Percentiles rank a stretch among this genome's conserved stretches.
phyloP scores from a whole-genome alignment of 2,113 vertebrate genomes.

The Macquaria australasica region DNA sequence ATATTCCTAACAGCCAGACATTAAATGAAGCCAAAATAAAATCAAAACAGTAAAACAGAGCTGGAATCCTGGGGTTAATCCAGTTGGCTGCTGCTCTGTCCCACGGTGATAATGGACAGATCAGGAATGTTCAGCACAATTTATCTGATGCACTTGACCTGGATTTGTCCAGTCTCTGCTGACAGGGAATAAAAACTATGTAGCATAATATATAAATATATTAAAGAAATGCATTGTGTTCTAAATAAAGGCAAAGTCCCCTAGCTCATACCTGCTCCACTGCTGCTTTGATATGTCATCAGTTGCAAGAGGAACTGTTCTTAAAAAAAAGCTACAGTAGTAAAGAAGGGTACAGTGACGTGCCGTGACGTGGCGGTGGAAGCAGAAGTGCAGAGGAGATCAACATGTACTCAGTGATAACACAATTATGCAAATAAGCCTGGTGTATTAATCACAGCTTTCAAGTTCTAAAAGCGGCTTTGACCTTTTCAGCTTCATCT shows the following conservation, averaged over 20 bases:
- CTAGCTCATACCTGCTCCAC: not conserved
- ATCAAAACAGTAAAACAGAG: constrained; percentile 14
- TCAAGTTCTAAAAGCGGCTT: constrained; percentile 16
- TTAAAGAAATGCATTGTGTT: constrained; percentile 33
- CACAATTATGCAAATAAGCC: constrained; percentile 20
- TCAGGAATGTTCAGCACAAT: constrained; percentile 37
- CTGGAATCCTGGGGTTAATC: constrained; percentile 27
- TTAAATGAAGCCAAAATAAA: constrained; percentile 1
- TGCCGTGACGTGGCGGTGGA: not conserved
- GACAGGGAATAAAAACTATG: not conserved
- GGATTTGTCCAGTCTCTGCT: constrained; percentile 15
- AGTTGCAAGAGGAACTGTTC: constrained; percentile 17
- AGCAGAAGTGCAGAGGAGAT: constrained; percentile 11
- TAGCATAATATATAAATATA: constrained; percentile 29
- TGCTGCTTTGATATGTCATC: constrained; percentile 14
- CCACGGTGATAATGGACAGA: constrained; percentile 16
- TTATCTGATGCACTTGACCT: constrained; percentile 41
- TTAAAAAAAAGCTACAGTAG: constrained; percentile 1
- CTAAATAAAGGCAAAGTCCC: constrained; percentile 39
- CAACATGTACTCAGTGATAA: constrained; percentile 9
- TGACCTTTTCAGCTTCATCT: constrained; percentile 31
- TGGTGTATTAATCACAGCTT: constrained; percentile 1
- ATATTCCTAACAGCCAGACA: constrained; percentile 12
- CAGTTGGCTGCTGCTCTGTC: constrained; percentile 16
- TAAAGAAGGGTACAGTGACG: not conserved